Percentiles rank a stretch among this genome's conserved stretches.
Evolutionary conservation across 2,797 vertebrate species (phyloP).

Genomic region (Chelmon rostratus): DNA sequence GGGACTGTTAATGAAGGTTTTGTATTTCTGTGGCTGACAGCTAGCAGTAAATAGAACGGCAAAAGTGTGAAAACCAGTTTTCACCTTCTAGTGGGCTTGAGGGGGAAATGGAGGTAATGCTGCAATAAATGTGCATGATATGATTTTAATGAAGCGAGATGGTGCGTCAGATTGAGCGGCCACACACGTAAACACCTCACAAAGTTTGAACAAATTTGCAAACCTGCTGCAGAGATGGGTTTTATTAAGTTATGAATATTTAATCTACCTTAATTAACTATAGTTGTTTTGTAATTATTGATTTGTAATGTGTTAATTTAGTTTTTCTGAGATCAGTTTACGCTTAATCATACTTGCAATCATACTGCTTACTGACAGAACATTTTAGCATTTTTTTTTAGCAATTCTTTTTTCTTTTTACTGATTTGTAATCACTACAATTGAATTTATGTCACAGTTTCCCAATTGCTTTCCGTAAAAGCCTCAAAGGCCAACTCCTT

Average conservation of each 20-base stretch:
- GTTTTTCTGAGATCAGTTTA: neutral
- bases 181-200: neutral
- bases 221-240: neutral
- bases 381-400: too few species aligned
- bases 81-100: neutral
- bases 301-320: neutral
- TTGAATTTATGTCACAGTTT: neutral
- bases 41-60: neutral
- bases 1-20: neutral
- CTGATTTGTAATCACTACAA: neutral
- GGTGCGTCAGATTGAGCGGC: neutral
- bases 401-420: too few species aligned
- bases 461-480: too few species aligned
- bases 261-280: neutral
- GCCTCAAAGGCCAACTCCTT: neutral
- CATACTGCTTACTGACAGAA: too few species aligned
- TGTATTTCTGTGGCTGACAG: neutral
- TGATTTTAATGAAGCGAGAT: constrained; percentile 1
- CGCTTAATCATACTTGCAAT: neutral
- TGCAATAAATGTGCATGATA: constrained; percentile 25
- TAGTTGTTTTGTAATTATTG: too few species aligned
- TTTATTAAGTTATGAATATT: neutral
- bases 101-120: constrained; percentile 19
- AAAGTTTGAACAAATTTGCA: neutral
- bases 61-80: constrained; percentile 12